Base-by-base conservation (phyloP, 1,140 invertebrate genomes). In the Drosophila lini region DNA sequence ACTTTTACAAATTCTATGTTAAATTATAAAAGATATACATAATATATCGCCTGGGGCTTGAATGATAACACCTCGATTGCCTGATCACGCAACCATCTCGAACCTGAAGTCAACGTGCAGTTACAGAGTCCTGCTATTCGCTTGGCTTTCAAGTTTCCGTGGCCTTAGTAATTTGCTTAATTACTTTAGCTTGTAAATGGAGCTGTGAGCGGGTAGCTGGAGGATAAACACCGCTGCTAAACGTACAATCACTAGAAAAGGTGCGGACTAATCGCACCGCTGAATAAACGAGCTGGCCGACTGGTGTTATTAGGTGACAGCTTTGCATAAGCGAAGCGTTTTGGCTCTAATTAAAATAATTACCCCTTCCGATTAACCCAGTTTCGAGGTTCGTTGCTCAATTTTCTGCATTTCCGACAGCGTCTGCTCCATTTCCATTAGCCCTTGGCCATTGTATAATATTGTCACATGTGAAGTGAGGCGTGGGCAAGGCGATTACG, bases 401-500 rank as follows among this genome's bases (percentile, higher is more conserved):
- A 88, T 88, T 89, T 88, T 75, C 76, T 80, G 80, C 84, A 81
- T 78, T 88, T 78, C 38, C 15, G 48, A 22, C 38, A 45, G 9
- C 25, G 67, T 71, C 65, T 48, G 68, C 34, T 57, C 38, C 38
- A 44, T 70, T 81, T 83, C 80, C 84, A 88, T 88, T 88, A 88
- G 80, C 77, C 57, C 47, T 10, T 31, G 45, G 42, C 52, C 25
- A 60, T 84, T 90, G 74, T 86, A 90, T 86, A 86, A 91, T 91
- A 69, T 83, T 88, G 90, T 91, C 90, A 91, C 90, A 91, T 91
- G 90, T 91, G 84, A 81, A 91, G 71, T 81, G 74, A 91, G 78
- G 80, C 90, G 78, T 91, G 74, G 91, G 73, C 73, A 38, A 90
- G 75, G 74, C 78, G 84, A 90, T 89, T 88, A 89, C 65, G 58